Evolutionary conservation across 2,888 invertebrate species (phyloP), one percentile per base, ranked within the genome.

Genomic region (Sepioteuthis lessoniana): DNA sequence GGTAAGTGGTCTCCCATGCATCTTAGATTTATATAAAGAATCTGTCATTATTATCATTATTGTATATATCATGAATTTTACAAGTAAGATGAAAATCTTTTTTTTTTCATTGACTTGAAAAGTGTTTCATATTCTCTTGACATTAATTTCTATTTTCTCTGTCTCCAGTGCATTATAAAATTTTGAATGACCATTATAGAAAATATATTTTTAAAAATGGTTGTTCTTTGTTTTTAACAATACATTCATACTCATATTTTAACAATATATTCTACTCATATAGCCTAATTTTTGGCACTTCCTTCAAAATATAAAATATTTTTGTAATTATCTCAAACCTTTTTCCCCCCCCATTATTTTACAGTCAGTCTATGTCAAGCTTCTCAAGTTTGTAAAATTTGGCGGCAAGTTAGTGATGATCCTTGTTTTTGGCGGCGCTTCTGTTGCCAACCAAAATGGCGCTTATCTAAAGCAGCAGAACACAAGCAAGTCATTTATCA

Each of bases 351-450:
- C 46, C 28, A 31, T n/a, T 16, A n/a, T 38, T 93, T 96, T 96
- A n/a, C 95, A 97, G 97, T 97, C 91, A 97, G 97, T 94, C 95
- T 97, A 91, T 97, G 97, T 94, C 96, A 95, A 60, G 96, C 97
- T 16, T 96, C 97, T 13, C 96, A 96, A 90, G 97, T 97, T 37
- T 97, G 97, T 95, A 96, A 96, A 90, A 94, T 96, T 35, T 97
- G 97, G 97, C 95, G 96, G 90, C 96, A 96, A 94, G 95, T 97
- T 94, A 95, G 97, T 19, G 96, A 96, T 91, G 97, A 97, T 93
- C 96, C 96, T 35, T 96, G 96, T 42, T 95, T 97, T 37, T 97
- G 97, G 97, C 96, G 97, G 94, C 95, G 96, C n/a, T 97, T 97
- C 93, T 97, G 97, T 94, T 96, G 96, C 94, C 96, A 96, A 93